These are phyloP conservation scores for Trematomus bernacchii DNA, from an alignment of 2,797 vertebrate genomes.

Conservation along the genomic window DNA sequence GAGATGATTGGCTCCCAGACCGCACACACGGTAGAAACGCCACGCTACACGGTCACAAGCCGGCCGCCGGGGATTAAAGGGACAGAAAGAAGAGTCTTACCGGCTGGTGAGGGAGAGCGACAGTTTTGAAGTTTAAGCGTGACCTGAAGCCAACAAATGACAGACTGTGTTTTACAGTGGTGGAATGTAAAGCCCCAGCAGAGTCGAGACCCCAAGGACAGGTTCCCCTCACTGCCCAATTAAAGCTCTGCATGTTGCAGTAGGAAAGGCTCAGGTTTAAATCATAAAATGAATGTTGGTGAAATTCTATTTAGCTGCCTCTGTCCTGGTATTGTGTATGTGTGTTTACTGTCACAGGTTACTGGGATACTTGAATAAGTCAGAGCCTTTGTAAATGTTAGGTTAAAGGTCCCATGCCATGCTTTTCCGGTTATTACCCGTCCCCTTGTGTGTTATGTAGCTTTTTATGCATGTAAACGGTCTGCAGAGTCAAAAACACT, in stretches of 20 bases:
- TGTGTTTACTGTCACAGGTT: background rate
- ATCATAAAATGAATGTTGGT: background rate
- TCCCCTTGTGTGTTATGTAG: too few species aligned
- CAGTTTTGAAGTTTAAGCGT: slow-evolving; percentile 62
- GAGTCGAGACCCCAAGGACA: slow-evolving; percentile 32
- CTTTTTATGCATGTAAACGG: too few species aligned
- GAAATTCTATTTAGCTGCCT: background rate
- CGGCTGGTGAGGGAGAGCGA: slow-evolving; percentile 44
- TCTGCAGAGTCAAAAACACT: too few species aligned
- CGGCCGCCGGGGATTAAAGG: slow-evolving; percentile 77
- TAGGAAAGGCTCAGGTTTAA: background rate
- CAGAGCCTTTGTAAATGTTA: background rate
- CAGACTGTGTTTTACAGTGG: slow-evolving; percentile 50
- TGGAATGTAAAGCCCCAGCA: slow-evolving; percentile 27
- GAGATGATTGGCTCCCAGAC: slow-evolving; percentile 83
- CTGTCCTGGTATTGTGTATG: background rate
- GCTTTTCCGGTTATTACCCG: too few species aligned
- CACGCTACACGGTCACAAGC: slow-evolving; percentile 81
- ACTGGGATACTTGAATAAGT: background rate
- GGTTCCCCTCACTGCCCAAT: slow-evolving; percentile 48
- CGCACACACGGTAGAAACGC: slow-evolving; percentile 72
- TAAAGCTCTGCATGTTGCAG: slow-evolving; percentile 17
- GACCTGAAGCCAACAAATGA: slow-evolving; percentile 60
- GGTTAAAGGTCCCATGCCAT: too few species aligned
- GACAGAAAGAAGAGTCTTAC: slow-evolving; percentile 71